A percentile compares a stretch with the other conserved stretches of the same genome.
Evolutionary conservation across 92 coral and sea anemone genomes (phyloP).

Genomic region (Anthopleura xanthogrammica): DNA sequence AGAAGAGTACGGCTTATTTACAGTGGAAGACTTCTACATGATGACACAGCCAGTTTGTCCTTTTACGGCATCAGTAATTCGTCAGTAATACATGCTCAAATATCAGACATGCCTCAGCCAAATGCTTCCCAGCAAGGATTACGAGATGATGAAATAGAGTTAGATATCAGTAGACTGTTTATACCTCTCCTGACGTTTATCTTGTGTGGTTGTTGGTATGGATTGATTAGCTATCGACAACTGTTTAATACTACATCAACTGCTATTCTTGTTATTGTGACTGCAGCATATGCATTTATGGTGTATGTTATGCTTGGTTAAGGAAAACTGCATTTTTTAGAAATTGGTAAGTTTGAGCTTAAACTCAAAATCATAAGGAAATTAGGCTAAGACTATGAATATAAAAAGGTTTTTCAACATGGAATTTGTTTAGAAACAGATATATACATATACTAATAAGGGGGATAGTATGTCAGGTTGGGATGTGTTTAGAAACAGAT

Average conservation of each 20-base stretch:
- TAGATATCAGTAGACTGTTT: conserved; percentile 82
- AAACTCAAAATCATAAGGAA: not conserved
- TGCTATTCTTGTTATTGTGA: conserved; percentile 74
- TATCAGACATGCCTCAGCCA: conserved; percentile 52
- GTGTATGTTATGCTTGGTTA: conserved; percentile 61
- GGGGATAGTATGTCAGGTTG: too few species aligned
- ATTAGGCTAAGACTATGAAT: too few species aligned
- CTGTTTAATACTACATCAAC: conserved; percentile 82
- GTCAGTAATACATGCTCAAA: conserved; percentile 94
- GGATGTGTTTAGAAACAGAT: too few species aligned
- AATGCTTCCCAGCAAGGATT: conserved; percentile 33
- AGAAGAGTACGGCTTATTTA: conserved; percentile 79
- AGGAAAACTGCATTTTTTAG: not conserved
- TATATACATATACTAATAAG: too few species aligned
- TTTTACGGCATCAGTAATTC: conserved; percentile 71
- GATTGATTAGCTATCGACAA: conserved; percentile 71
- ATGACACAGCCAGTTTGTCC: conserved; percentile 65
- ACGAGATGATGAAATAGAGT: conserved; percentile 54
- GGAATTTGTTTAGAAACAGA: too few species aligned
- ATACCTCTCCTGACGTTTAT: conserved; percentile 75
- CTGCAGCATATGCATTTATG: conserved; percentile 75
- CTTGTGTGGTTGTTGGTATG: conserved; percentile 85
- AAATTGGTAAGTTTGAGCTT: not conserved
- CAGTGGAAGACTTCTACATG: conserved; percentile 80
- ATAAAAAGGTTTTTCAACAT: too few species aligned